Percentiles rank a stretch among this genome's conserved stretches.
These are phyloP conservation scores for Myathropa florea DNA, from an alignment of 2,888 invertebrate species.

Conservation along the genomic window DNA sequence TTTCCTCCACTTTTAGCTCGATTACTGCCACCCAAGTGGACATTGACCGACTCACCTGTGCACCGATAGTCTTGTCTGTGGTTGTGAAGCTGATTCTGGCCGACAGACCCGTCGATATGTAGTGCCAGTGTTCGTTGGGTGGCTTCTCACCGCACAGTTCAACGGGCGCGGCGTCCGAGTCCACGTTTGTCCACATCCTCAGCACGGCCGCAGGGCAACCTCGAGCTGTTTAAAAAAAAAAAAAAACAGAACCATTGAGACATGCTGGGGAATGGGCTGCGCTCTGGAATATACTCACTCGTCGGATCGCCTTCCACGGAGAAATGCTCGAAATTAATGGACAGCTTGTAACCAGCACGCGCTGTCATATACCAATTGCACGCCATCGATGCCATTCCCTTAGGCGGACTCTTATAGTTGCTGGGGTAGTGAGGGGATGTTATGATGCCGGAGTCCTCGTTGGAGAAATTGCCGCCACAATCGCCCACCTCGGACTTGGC, in stretches of 20 bases:
- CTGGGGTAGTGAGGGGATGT: conserved; percentile 95
- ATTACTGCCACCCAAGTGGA: not conserved
- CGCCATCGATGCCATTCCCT: conserved; percentile 90
- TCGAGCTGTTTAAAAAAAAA: conserved; percentile 83
- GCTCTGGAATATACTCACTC: conserved; percentile 32
- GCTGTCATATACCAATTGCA: conserved; percentile 99
- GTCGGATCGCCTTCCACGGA: conserved; percentile 92
- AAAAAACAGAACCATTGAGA: not conserved
- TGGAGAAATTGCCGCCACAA: conserved; percentile 95
- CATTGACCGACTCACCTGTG: conserved; percentile 81
- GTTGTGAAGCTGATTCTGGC: conserved; percentile 96
- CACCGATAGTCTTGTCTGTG: conserved; percentile 96
- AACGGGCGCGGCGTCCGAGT: conserved; percentile 89
- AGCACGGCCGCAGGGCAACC: conserved; percentile 96
- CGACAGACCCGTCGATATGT: conserved; percentile 91
- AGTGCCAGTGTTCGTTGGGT: conserved; percentile 89
- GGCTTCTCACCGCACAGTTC: conserved; percentile 95
- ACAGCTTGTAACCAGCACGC: conserved; percentile 90
- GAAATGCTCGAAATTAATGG: conserved; percentile 95
- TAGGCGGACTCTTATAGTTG: conserved; percentile 92
- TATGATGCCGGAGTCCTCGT: conserved; percentile 90
- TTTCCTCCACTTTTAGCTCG: conserved; percentile 4
- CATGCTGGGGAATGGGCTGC: not conserved
- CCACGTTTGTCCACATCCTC: conserved; percentile 89
- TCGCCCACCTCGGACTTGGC: conserved; percentile 94